Conservation (phyloP, 2,113 vertebrate species). For the Psilopogon haemacephalus region DNA sequence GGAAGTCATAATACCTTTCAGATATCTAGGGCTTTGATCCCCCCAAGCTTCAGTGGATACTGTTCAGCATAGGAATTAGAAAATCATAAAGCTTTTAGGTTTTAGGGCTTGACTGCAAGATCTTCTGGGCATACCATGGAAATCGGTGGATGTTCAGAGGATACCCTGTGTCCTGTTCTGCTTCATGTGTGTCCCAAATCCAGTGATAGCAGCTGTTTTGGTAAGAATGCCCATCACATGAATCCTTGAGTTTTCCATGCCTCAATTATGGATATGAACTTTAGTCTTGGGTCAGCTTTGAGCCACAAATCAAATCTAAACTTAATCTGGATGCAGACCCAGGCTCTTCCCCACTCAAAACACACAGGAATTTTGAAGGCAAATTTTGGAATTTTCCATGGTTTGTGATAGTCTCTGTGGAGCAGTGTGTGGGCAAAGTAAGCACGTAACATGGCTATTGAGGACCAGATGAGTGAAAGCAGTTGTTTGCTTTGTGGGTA, state of each 20-base stretch:
- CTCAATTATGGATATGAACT: neutral
- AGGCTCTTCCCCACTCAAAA: neutral
- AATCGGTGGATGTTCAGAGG: neutral
- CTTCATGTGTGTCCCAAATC: neutral
- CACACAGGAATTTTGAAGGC: slow-evolving; percentile 18
- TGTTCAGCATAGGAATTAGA: neutral
- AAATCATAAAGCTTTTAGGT: neutral
- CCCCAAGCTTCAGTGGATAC: neutral
- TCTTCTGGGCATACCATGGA: neutral
- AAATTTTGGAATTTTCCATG: slow-evolving; percentile 56
- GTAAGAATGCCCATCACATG: neutral
- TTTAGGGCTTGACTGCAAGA: neutral
- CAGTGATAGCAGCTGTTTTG: neutral
- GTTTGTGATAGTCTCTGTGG: slow-evolving; percentile 32
- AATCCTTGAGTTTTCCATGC: neutral
- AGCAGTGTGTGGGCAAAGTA: slow-evolving; percentile 2
- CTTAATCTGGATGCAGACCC: slow-evolving; percentile 1
- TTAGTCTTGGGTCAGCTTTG: neutral
- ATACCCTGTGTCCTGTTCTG: neutral
- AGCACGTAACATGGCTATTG: neutral
- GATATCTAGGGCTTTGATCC: neutral
- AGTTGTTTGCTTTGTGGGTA: slow-evolving; percentile 20
- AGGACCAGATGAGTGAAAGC: neutral
- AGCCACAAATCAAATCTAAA: slow-evolving; percentile 62
- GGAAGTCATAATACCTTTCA: neutral